Percentiles rank a stretch among this genome's conserved stretches.
Evolutionary conservation across 64 coral and sea anemone genomes (phyloP).

Genomic region (Acropora tenuis): DNA sequence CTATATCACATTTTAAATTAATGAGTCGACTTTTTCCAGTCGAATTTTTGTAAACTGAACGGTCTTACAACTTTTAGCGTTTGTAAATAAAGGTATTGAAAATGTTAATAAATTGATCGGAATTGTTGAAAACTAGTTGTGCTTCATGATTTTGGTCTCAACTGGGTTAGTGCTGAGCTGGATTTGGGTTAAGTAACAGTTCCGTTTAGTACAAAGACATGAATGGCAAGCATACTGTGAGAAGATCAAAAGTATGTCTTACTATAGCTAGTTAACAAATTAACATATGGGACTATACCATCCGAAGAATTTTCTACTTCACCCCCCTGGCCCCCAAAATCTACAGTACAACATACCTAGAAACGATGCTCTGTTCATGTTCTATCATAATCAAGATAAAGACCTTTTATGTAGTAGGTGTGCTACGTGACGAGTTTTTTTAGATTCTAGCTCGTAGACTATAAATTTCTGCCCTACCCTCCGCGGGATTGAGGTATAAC

Average conservation of each 20-base stretch:
- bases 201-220: no score
- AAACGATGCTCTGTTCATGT: background rate
- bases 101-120: constrained; percentile 5
- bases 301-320: no score
- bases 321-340: no score
- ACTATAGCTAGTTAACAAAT: no score
- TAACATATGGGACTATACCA: no score
- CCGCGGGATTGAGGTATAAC: no score
- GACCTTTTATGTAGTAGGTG: constrained; percentile 1
- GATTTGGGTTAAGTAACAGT: no score
- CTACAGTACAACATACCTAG: background rate
- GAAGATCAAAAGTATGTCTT: no score
- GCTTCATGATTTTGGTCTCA: background rate
- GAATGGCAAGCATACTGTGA: no score
- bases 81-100: constrained; percentile 1
- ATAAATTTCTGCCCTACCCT: no score
- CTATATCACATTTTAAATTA: background rate
- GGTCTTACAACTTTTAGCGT: background rate
- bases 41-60: constrained; percentile 10
- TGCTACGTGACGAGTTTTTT: background rate
- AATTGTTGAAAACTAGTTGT: background rate
- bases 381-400: background rate
- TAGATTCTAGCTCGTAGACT: background rate
- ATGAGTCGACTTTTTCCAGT: constrained; percentile 1
- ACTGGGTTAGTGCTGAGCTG: no score